Conservation (phyloP, 2,797 vertebrate genomes). For the Rhadinocentrus ornatus region DNA sequence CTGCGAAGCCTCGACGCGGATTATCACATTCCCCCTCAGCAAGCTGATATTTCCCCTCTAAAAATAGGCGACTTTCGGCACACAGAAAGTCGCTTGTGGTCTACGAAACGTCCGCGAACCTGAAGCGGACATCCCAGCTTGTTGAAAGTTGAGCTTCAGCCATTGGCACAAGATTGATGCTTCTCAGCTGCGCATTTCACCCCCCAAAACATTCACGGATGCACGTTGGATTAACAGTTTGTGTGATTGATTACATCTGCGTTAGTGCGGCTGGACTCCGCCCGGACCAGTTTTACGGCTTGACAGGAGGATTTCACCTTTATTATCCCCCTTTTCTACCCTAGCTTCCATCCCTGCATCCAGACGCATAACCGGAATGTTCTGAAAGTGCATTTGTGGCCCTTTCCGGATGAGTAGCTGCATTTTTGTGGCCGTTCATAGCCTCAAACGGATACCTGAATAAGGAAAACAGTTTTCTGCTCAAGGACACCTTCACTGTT, state of each 20-base stretch:
- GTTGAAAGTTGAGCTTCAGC: constrained; percentile 5
- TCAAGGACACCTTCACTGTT: constrained; percentile 32
- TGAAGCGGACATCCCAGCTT: not conserved
- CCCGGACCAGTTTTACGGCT: constrained; percentile 38
- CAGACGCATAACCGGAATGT: constrained; percentile 23
- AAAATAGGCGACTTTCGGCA: constrained; percentile 33
- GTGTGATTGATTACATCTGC: constrained; percentile 8
- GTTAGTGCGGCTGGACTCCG: constrained; percentile 51
- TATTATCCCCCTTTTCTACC: too few relatives aligned
- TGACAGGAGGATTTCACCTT: constrained; percentile 10
- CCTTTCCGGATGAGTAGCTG: constrained; percentile 26
- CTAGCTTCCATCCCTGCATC: not conserved
- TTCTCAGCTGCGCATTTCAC: not conserved
- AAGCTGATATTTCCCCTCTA: not conserved
- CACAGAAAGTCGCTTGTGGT: constrained; percentile 5
- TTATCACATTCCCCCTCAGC: constrained; percentile 1
- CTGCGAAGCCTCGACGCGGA: constrained; percentile 16
- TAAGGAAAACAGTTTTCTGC: not conserved
- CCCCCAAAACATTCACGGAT: not conserved
- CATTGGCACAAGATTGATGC: not conserved
- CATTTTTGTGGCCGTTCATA: not conserved
- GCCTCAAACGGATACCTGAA: constrained; percentile 5
- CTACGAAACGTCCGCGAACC: constrained; percentile 2
- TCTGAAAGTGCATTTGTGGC: constrained; percentile 17
- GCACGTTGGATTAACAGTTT: constrained; percentile 23